phyloP scores from a whole-genome alignment of 2,888 invertebrate genomes.

The Kryphioiulus occultus region DNA sequence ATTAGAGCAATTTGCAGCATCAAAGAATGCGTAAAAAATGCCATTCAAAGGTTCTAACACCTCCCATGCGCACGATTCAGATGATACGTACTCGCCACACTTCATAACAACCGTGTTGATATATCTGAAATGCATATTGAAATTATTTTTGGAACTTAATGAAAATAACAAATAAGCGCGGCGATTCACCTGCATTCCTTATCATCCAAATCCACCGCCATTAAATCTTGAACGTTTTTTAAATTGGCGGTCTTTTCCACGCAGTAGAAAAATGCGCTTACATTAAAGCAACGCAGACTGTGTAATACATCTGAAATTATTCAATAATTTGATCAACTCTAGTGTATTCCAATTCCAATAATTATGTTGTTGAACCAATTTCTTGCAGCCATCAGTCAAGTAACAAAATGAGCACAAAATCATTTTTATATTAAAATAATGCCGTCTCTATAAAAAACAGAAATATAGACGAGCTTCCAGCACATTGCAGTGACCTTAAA shows the following conservation, averaged over 20 bases:
- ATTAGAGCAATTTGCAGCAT: constrained; percentile 9
- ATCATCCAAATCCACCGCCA: constrained; percentile 13
- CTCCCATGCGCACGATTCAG: constrained; percentile 1
- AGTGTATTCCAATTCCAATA: too few species aligned
- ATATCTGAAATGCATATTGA: constrained; percentile 4
- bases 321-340: too few species aligned
- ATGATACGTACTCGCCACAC: background rate
- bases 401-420: too few species aligned
- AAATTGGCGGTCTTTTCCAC: constrained; percentile 29
- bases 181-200: constrained; percentile 32
- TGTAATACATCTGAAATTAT: constrained; percentile 50
- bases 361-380: too few species aligned
- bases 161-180: background rate
- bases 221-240: background rate
- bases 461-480: too few species aligned
- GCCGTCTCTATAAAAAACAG: too few species aligned
- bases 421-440: background rate
- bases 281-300: constrained; percentile 42
- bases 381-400: too few species aligned
- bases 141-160: too few species aligned
- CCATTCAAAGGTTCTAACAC: background rate
- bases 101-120: background rate
- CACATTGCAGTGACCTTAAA: too few species aligned
- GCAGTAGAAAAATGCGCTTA: background rate
- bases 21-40: constrained; percentile 1